A percentile compares a stretch with the other conserved stretches of the same genome.
Evolutionary conservation across 2,113 vertebrate genomes (phyloP).

Genomic region (Alligator mississippiensis): DNA sequence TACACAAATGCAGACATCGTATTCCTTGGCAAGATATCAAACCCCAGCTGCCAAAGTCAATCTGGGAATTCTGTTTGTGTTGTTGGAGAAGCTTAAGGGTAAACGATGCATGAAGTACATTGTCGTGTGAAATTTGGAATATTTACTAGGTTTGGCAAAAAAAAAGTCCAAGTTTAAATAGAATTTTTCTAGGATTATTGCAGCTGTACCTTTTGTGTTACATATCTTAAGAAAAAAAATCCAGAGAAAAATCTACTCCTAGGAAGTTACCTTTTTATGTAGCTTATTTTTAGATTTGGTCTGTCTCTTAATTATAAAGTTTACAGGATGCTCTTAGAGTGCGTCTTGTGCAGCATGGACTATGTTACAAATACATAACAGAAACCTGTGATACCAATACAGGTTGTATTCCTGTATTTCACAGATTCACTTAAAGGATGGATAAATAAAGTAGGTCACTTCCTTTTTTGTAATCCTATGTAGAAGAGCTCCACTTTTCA

Average conservation of each 20-base stretch:
- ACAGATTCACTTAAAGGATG: not conserved
- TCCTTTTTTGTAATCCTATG: not conserved
- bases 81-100: not conserved
- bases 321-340: not conserved
- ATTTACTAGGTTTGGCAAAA: not conserved
- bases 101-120: not conserved
- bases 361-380: not conserved
- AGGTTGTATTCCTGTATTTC: not conserved
- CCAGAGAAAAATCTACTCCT: not conserved
- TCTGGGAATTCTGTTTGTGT: not conserved
- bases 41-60: not conserved
- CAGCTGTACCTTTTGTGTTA: not conserved
- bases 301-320: not conserved
- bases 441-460: not conserved
- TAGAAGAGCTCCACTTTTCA: not conserved
- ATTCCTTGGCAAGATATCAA: not conserved
- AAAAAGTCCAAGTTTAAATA: not conserved
- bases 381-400: not conserved
- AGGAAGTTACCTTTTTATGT: not conserved
- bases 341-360: not conserved
- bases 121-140: not conserved
- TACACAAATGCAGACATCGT: not conserved
- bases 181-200: not conserved
- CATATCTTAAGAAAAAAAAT: not conserved
- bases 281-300: not conserved